Percentiles rank a stretch among this genome's conserved stretches.
Evolutionary conservation across 2,888 invertebrate species (phyloP).

Genomic region (Pheosia tremula): DNA sequence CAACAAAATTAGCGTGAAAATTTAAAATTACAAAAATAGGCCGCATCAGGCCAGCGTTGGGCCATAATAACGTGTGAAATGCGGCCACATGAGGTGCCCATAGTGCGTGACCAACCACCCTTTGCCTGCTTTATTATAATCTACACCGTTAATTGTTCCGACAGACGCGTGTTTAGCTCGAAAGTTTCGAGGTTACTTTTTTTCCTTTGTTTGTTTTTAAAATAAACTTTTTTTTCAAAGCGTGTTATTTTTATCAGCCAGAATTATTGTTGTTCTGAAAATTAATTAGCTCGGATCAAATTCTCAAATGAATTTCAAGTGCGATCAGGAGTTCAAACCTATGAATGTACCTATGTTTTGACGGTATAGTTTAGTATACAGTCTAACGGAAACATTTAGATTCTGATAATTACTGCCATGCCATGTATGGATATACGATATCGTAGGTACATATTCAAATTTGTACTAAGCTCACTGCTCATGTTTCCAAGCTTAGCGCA

Average conservation of each 20-base stretch:
- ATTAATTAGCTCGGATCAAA: too few relatives aligned
- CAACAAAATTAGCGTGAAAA: slow-evolving; percentile 19
- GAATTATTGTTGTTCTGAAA: not conserved
- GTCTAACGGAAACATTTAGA: too few relatives aligned
- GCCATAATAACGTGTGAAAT: slow-evolving; percentile 46
- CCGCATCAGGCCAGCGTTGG: slow-evolving; percentile 20
- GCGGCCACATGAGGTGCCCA: slow-evolving; percentile 32
- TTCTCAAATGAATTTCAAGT: too few relatives aligned
- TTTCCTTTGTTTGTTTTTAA: slow-evolving; percentile 6
- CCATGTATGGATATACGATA: too few relatives aligned
- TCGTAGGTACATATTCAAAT: too few relatives aligned
- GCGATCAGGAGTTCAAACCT: too few relatives aligned
- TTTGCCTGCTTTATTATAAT: slow-evolving; percentile 54
- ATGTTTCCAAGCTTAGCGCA: too few relatives aligned
- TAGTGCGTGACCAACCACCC: slow-evolving; percentile 52
- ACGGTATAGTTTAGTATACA: too few relatives aligned
- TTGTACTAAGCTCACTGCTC: too few relatives aligned
- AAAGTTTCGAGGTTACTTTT: slow-evolving; percentile 2
- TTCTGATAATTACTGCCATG: too few relatives aligned
- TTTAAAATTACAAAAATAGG: slow-evolving; percentile 37
- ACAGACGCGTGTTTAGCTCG: slow-evolving; percentile 38
- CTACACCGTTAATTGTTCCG: slow-evolving; percentile 53
- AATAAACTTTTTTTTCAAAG: not conserved
- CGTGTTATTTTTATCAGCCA: not conserved
- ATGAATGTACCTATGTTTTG: too few relatives aligned